Base-by-base conservation (phyloP, 2,888 invertebrate genomes). In the Celastrina argiolus region DNA sequence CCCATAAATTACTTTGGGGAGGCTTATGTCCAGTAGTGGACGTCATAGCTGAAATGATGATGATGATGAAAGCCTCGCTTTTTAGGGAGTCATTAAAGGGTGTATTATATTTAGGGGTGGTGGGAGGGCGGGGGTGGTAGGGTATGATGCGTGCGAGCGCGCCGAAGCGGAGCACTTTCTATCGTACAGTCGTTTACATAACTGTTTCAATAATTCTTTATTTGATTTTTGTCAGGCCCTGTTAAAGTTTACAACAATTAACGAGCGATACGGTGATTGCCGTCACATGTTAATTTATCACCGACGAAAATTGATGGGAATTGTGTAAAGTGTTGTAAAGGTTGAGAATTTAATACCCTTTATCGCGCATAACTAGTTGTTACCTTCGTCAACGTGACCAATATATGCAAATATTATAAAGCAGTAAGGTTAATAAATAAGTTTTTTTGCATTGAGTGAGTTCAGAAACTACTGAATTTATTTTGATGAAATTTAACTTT, bases 101-200 rank as follows among this genome's bases (percentile, higher is more conserved):
- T 36, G 36, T 2, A n/a, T n/a, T 7, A 18, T 16, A 18, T 0
- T 18, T 3, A 8, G 22, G 12, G 5, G 22, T 26, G 51, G 5
- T 18, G 10, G 8, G 18, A 18, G 7, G 16, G 18, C 3, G 7
- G 45, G 18, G 45, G 45, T 6, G 7, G n/a, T 41, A 1, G 51
- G 51, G 22, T 12, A 1, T 28, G 22, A 8, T 18, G 31, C 67
- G 66, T 18, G 61, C 16, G 34, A 10, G 34, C 14, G 39, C 66
- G 63, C 34, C 69, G 34, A 42, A 68, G 66, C 69, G 64, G 2
- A 56, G 18, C 69, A 68, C 70, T 70, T 70, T 70, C 70, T 70
- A 70, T 63, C 28, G 67, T 66, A 71, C 69, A 67, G 63, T 66
- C 64, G 65, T 34, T 67, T 28, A 41, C 64, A 31, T 59, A 59